Evolutionary conservation across 2,888 invertebrate genomes (phyloP), one percentile per base, ranked within the genome.

Genomic region (Cremastobaeus sp.): DNA sequence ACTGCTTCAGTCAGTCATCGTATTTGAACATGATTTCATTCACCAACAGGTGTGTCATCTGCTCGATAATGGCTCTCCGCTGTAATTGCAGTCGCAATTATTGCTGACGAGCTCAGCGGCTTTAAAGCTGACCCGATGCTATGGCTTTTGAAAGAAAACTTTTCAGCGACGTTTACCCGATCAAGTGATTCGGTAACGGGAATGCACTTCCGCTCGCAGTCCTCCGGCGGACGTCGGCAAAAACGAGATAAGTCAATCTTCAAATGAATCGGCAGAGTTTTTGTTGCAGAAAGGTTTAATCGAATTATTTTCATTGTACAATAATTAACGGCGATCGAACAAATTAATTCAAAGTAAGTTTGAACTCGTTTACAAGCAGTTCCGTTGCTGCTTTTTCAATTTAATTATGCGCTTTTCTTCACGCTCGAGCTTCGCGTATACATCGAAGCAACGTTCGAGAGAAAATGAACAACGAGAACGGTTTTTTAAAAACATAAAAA

Each of bases 1-100:
- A 50, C 34, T 12, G 5, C 3, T 50, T 47, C 35, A 59, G 20
- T 34, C 47, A 48, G 34, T 50, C 25, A 15, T 39, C 3, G 25
- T 25, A 41, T 52, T 64, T 54, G n/a, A 4, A 39, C 11, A 30
- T 18, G 37, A 55, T 48, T 32, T 45, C 48, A 66, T 66, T 55
- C 39, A 55, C 35, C 35, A 21, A 12, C 30, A 48, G 47, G 12
- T 55, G 55, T 39, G 39, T 66, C 65, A 48, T 32, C 37, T 32
- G n/a, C 0, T 4, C 17, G 54, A 65, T 64, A 64, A 64, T 32
- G 0, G 8, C 14, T 30, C 43, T 28, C 18, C n/a, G 11, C 15
- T 15, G 11, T 37, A 37, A 18, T 45, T 35, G 15, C n/a, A n/a
- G n/a, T n/a, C 37, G n/a, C 2, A 4, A 43, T 11, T 17, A 32